phyloP scores from a whole-genome alignment of 2,113 vertebrate genomes.

The Verasper variegatus region DNA sequence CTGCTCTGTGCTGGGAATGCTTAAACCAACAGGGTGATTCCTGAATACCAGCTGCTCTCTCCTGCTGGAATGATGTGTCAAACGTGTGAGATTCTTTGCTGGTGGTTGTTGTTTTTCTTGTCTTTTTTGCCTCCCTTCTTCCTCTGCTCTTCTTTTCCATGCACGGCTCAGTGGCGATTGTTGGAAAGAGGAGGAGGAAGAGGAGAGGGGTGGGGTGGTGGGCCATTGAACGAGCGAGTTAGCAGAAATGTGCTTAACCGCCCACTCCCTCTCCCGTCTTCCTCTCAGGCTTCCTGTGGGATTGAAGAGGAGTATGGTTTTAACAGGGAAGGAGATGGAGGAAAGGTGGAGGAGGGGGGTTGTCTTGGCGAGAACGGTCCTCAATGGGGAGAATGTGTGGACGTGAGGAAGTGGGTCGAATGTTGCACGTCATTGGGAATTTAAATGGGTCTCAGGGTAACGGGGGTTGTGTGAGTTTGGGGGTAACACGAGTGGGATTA shows the following conservation, averaged over 20 bases:
- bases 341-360: conserved; percentile 27
- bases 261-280: conserved; percentile 74
- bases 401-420: conserved; percentile 75
- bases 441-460: conserved; percentile 48
- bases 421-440: conserved; percentile 65
- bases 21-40: conserved; percentile 72
- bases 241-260: conserved; percentile 53
- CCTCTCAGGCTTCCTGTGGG: conserved; percentile 80
- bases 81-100: conserved; percentile 76
- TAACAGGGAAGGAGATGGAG: conserved; percentile 69
- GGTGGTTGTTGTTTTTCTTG: conserved; percentile 55
- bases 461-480: conserved; percentile 41
- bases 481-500: conserved; percentile 48
- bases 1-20: conserved; percentile 54
- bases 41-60: conserved; percentile 76
- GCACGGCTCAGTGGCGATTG: conserved; percentile 43
- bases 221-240: conserved; percentile 51
- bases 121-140: conserved; percentile 25
- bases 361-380: conserved; percentile 54
- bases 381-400: conserved; percentile 71
- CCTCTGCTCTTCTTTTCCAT: conserved; percentile 60
- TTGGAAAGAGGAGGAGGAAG: background rate
- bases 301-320: conserved; percentile 77
- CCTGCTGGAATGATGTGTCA: conserved; percentile 74
- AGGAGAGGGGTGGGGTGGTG: background rate